Evolutionary conservation across 2,888 invertebrate genomes (phyloP).

Genomic region (Halictus quadricinctus): DNA sequence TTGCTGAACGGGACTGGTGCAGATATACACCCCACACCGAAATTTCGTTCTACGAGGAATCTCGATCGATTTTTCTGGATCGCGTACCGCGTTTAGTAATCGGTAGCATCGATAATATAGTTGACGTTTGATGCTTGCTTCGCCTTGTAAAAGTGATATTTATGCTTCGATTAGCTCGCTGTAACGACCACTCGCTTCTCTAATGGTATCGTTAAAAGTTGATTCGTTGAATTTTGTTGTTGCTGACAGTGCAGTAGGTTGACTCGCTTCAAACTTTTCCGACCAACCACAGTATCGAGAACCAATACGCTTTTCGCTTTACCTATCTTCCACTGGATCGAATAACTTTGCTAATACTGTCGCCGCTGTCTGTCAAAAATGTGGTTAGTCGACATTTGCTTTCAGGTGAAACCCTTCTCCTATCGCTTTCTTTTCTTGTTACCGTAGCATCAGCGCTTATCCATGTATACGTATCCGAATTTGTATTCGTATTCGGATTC

Average conservation of each 20-base stretch:
- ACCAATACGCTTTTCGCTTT: slow-evolving; percentile 62
- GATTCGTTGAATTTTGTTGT: slow-evolving; percentile 78
- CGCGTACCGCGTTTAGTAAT: slow-evolving; percentile 49
- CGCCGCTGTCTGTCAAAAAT: slow-evolving; percentile 77
- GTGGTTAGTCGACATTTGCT: slow-evolving; percentile 75
- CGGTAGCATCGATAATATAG: slow-evolving; percentile 65
- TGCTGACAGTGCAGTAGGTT: slow-evolving; percentile 80
- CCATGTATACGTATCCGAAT: neutral
- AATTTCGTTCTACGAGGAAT: neutral
- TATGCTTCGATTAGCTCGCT: slow-evolving; percentile 70
- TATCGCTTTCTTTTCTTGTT: slow-evolving; percentile 55
- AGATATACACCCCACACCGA: neutral
- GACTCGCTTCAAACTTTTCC: slow-evolving; percentile 78
- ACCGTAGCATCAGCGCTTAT: slow-evolving; percentile 14
- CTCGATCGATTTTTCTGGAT: slow-evolving; percentile 14
- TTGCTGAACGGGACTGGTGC: too few species aligned
- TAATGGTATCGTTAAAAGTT: slow-evolving; percentile 55
- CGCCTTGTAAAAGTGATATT: slow-evolving; percentile 55
- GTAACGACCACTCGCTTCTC: slow-evolving; percentile 64
- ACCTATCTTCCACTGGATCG: slow-evolving; percentile 79
- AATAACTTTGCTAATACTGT: slow-evolving; percentile 79
- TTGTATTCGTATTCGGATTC: neutral
- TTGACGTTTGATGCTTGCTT: slow-evolving; percentile 75
- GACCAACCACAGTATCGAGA: slow-evolving; percentile 69
- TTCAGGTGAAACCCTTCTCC: slow-evolving; percentile 67